These are phyloP conservation scores for Martes martes DNA, from an alignment of 2,113 vertebrate species.

Conservation along the genomic window DNA sequence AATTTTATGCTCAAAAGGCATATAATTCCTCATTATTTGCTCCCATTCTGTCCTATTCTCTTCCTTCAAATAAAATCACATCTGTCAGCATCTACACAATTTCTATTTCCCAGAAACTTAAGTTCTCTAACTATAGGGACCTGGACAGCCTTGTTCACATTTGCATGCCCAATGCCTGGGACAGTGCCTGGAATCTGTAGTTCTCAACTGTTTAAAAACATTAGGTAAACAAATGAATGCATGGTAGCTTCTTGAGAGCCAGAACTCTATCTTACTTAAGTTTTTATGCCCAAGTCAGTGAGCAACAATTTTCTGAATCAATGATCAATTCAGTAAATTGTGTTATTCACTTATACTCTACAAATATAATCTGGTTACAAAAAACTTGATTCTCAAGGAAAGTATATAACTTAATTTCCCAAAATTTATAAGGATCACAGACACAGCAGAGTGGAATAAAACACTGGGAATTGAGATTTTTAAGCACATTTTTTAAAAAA, in stretches of 20 bases:
- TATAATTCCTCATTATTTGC: background rate
- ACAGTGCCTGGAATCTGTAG: background rate
- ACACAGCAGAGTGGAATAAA: background rate
- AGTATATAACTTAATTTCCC: background rate
- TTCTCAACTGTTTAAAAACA: background rate
- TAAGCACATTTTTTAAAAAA: background rate
- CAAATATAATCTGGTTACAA: background rate
- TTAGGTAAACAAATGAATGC: background rate
- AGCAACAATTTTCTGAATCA: slow-evolving; percentile 7
- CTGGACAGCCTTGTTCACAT: background rate
- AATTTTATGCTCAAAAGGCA: too few relatives aligned
- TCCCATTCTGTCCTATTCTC: background rate
- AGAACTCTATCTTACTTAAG: background rate
- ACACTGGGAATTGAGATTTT: background rate
- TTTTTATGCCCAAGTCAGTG: background rate
- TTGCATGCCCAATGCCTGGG: background rate
- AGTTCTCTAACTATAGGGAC: background rate
- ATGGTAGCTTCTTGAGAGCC: background rate
- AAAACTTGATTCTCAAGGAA: slow-evolving; percentile 15
- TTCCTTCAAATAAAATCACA: background rate
- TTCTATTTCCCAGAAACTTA: background rate
- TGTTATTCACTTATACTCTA: background rate
- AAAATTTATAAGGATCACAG: background rate
- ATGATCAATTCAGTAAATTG: background rate
- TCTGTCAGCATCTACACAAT: background rate